Evolutionary conservation across 2,797 vertebrate genomes (phyloP).

Genomic region (Lacerta agilis): DNA sequence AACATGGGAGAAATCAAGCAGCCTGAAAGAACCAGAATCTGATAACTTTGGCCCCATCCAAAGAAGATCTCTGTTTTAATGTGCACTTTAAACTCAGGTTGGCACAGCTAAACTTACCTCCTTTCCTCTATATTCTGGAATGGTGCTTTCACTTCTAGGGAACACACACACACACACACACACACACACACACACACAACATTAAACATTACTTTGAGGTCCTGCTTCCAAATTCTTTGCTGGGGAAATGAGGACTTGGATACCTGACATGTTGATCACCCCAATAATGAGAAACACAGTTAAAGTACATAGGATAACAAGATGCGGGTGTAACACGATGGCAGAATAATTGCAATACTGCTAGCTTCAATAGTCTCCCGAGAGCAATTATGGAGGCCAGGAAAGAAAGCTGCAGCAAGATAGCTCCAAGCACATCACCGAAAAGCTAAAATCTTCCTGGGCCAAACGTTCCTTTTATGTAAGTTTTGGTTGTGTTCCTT

Average conservation of each 20-base stretch:
- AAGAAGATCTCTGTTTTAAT: not conserved
- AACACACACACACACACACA: not conserved
- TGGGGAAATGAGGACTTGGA: constrained; percentile 25
- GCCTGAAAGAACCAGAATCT: not conserved
- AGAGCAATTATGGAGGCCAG: constrained; percentile 50
- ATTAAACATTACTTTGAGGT: not conserved
- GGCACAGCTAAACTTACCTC: not conserved
- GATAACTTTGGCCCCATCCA: not conserved
- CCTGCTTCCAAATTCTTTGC: constrained; percentile 28
- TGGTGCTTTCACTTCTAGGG: not conserved
- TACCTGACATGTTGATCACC: constrained; percentile 37
- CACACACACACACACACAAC: too few relatives aligned
- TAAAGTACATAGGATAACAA: constrained; percentile 43
- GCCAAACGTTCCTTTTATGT: constrained; percentile 13
- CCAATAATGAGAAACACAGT: constrained; percentile 50
- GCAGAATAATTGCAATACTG: constrained; percentile 30
- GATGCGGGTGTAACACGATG: constrained; percentile 38
- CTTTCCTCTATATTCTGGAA: not conserved
- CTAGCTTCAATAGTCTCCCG: constrained; percentile 34
- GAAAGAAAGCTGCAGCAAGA: constrained; percentile 31
- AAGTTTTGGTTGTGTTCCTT: constrained; percentile 13
- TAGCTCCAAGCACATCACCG: constrained; percentile 22
- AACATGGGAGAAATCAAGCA: not conserved
- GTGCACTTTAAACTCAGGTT: not conserved
- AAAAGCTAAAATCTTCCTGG: constrained; percentile 26